A percentile compares a stretch with the other conserved stretches of the same genome.
Conservation (phyloP, 2,113 vertebrate species). For the Cricetomys ansorgei region DNA sequence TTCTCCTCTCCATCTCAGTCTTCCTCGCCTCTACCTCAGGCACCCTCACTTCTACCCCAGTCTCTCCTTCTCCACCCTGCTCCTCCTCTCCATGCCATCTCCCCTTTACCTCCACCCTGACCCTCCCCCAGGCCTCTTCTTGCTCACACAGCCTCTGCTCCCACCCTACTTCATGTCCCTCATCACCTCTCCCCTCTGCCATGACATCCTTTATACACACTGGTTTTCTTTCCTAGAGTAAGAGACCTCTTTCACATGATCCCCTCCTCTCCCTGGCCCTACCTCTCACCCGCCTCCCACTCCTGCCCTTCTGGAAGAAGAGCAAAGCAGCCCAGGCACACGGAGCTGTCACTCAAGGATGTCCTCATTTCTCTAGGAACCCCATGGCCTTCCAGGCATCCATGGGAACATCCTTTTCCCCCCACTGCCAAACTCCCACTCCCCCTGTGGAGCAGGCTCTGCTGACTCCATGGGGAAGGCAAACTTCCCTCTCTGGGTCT, state of each 20-base stretch:
- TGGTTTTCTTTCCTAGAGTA: background rate
- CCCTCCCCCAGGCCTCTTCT: background rate
- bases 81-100: too few species aligned
- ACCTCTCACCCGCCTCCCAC: rapidly evolving
- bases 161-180: rapidly evolving
- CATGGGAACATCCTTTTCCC: background rate
- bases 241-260: background rate
- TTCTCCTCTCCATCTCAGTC: too few species aligned
- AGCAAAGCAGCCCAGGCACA: background rate
- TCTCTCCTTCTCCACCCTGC: too few species aligned
- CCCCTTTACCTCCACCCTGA: background rate
- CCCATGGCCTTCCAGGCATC: background rate
- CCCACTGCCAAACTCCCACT: background rate
- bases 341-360: background rate
- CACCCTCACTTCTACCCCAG: rapidly evolving
- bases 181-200: background rate
- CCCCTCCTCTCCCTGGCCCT: background rate
- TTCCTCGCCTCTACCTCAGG: background rate
- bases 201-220: background rate
- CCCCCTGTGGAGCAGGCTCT: background rate
- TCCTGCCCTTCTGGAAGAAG: background rate
- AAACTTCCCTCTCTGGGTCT: background rate
- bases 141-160: background rate
- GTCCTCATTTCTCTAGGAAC: background rate
- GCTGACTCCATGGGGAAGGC: background rate